A percentile compares a stretch with the other conserved stretches of the same genome.
These are phyloP conservation scores for Gila orcuttii DNA, from an alignment of 2,113 vertebrate species.

Conservation along the genomic window DNA sequence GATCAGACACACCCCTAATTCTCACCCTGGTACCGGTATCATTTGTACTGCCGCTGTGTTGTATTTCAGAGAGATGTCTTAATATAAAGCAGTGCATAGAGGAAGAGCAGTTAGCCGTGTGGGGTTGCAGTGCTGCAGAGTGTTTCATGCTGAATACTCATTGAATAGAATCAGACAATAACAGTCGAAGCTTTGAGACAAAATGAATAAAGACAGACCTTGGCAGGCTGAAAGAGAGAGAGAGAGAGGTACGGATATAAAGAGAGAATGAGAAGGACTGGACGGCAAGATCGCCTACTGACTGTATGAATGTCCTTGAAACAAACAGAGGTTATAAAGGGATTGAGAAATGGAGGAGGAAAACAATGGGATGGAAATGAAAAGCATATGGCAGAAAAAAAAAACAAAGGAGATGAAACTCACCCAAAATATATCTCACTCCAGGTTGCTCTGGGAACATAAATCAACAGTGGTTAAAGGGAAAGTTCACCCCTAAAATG, in stretches of 20 bases:
- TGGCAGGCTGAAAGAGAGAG: constrained; percentile 26
- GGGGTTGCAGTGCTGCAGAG: background rate
- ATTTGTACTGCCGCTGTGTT: background rate
- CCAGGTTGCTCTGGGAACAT: background rate
- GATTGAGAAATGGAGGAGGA: background rate
- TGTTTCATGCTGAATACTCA: constrained; percentile 18
- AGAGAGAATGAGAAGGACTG: background rate
- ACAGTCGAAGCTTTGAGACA: constrained; percentile 31
- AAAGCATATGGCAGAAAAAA: background rate
- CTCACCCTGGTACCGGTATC: background rate
- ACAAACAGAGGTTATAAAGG: background rate
- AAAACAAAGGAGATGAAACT: background rate
- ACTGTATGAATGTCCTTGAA: constrained; percentile 39
- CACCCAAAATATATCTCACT: background rate
- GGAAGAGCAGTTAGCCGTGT: background rate
- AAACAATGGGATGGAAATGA: constrained; percentile 1
- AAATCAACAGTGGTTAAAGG: background rate
- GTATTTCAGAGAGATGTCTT: constrained; percentile 4
- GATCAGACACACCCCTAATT: background rate
- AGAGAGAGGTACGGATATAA: background rate
- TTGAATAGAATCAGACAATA: constrained; percentile 33
- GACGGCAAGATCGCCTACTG: background rate
- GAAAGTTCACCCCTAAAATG: background rate
- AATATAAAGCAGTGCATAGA: background rate
- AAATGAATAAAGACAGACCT: constrained; percentile 25